Evolutionary conservation across 1,140 invertebrate species (phyloP).

Genomic region (Drosophila mojavensis): DNA sequence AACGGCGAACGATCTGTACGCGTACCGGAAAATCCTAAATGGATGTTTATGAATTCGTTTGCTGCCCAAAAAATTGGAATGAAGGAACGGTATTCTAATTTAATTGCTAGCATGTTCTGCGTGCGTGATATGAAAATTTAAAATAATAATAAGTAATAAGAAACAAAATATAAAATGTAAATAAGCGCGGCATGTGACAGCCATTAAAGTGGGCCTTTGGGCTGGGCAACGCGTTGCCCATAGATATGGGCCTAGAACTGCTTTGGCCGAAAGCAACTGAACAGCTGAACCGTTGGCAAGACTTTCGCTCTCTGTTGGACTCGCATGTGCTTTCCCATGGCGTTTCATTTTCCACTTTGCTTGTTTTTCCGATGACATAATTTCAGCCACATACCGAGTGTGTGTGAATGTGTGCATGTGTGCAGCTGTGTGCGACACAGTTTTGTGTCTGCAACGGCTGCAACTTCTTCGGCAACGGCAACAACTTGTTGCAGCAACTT

Average conservation of each 20-base stretch:
- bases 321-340: conserved; percentile 35
- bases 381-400: conserved; percentile 56
- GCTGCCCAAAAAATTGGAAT: conserved; percentile 26
- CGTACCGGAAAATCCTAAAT: conserved; percentile 64
- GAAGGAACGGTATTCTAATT: conserved; percentile 35
- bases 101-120: conserved; percentile 38
- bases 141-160: not conserved
- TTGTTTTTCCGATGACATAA: conserved; percentile 79
- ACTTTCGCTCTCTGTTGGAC: conserved; percentile 55
- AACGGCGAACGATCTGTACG: conserved; percentile 21
- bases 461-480: conserved; percentile 60
- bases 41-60: conserved; percentile 38
- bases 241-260: conserved; percentile 46
- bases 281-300: conserved; percentile 12
- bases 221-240: conserved; percentile 3
- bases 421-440: conserved; percentile 70
- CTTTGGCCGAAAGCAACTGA: conserved; percentile 9
- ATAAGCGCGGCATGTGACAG: conserved; percentile 45
- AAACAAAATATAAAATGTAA: not conserved
- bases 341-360: conserved; percentile 61
- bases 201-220: conserved; percentile 47
- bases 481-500: conserved; percentile 62
- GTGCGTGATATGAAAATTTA: conserved; percentile 56
- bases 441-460: conserved; percentile 63
- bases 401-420: conserved; percentile 28